phyloP scores from a whole-genome alignment of 2,797 vertebrate genomes.

The Heliangelus exortis region DNA sequence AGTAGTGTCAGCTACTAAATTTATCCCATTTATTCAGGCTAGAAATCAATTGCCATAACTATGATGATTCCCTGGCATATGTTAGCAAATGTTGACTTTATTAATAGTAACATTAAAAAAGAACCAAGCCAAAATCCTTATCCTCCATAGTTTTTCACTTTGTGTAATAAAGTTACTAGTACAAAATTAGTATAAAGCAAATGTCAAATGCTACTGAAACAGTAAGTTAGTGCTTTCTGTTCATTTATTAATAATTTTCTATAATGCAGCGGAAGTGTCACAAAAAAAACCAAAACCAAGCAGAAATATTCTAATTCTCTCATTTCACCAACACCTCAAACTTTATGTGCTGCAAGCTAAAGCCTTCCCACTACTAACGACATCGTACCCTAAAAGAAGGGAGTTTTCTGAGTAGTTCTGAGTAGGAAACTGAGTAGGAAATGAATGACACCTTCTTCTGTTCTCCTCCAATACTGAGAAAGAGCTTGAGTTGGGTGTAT shows the following conservation, averaged over 20 bases:
- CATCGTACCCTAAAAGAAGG: not conserved
- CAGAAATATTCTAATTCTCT: not conserved
- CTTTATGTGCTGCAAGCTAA: not conserved
- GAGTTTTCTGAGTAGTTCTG: not conserved
- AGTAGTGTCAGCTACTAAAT: not conserved
- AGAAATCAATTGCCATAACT: not conserved
- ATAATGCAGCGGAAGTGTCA: not conserved
- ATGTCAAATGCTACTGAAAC: not conserved
- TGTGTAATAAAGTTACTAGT: not conserved
- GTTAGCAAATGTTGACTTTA: not conserved
- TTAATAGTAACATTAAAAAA: not conserved
- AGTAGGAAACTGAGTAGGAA: not conserved
- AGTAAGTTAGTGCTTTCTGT: not conserved
- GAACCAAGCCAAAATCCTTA: fast-evolving
- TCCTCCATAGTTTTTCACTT: not conserved
- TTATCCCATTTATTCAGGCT: not conserved
- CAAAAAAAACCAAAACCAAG: not conserved
- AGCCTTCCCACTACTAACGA: not conserved
- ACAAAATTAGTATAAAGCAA: not conserved
- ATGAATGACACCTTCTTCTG: not conserved
- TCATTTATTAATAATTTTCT: not conserved
- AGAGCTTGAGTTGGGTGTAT: not conserved
- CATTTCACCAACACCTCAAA: not conserved
- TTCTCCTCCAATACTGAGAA: not conserved
- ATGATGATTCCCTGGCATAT: not conserved